Base-by-base conservation (phyloP, 2,888 invertebrate genomes). In the Ctenicera cuprea region DNA sequence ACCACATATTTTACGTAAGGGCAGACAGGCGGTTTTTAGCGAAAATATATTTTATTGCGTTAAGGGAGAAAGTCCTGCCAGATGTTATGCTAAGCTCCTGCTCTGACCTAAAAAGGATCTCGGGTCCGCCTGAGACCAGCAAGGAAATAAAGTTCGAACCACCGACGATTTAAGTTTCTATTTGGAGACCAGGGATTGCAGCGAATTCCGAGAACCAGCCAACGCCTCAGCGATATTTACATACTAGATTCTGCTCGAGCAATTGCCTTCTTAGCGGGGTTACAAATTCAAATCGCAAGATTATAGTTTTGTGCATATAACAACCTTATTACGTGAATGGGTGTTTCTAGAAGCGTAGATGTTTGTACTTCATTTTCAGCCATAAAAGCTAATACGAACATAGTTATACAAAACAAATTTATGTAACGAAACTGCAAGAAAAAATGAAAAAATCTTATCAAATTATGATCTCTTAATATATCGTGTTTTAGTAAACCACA, bases 31-130 rank as follows among this genome's bases (percentile, higher is more conserved):
- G 50, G 54, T 66, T 66, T 66, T 68, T 61, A 68, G 59, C 67
- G 59, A 45, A 59, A 68, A 68, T 68, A 68, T 68, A 68, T 68
- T 68, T 68, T 68, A 68, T 68, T 68, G 67, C 67, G 67, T 68
- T 59, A 68, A 68, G 59, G 67, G 67, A 68, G 67, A 68, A 68
- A 68, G 67, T 68, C 67, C 67, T 59, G 59, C 67, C 67, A 68
- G 67, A 68, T 68, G 67, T 67, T 67, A 67, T 67, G 57, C 59
- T 68, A 68, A 68, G 67, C 67, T 59, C 59, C 41, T 59, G 38
- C 59, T 45, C 59, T 61, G 67, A 61, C 67, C 67, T 57, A 68
- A 68, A 68, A 68, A 59, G 67, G 59, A 59, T 59, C 33, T 61
- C 20, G 66, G 59, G 67, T 54, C 67, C 33, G 57, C 59, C 57